Base-by-base conservation (phyloP, 1,140 invertebrate species). In the Eufriesea mexicana region DNA sequence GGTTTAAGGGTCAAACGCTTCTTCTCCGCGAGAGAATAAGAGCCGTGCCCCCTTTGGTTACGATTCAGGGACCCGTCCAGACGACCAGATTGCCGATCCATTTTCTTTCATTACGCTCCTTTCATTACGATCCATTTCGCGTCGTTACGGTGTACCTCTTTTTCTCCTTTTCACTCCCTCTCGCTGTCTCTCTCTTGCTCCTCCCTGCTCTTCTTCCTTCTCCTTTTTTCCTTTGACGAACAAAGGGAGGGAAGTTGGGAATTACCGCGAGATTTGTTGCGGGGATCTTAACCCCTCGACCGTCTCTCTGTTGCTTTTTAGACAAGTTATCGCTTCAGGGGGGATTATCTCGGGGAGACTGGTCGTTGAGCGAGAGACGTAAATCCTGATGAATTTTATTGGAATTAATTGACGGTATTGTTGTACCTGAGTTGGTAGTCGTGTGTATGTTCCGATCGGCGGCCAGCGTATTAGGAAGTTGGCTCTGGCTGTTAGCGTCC, bases 1-100 rank as follows among this genome's bases (percentile, higher is more conserved):
- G 71, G 74, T 89, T 88, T 88, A 88, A 89, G 84, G 84, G 84
- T 89, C 83, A 88, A 88, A 86, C 51, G 77, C 1, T 85, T 47
- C 59, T 79, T 55, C 35, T 45, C 20, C 20, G 20, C 49, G n/a
- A 74, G 54, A 54, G 57, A 80, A 49, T 25, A 35, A 61, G n/a
- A 2, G 42, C 20, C 47, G 25, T 57, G 18, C n/a, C 28, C 54
- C 0, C 14, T 83, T 78, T 59, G 57, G 28, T 74, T 71, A 59
- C 66, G n/a, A 59, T 61, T 54, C 59, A 64, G 4, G 25, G 57
- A 59, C 18, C 45, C 45, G 10, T n/a, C 14, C 28, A 16, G 23
- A 20, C 57, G 47, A 62, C 35, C n/a, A 49, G 42, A 70, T 45
- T 55, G 45, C 18, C 42, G 55, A 51, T 80, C 28, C 57, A 55